These are phyloP conservation scores for Oreohelix idahoensis DNA, from an alignment of 1,140 invertebrate species.

Conservation along the genomic window DNA sequence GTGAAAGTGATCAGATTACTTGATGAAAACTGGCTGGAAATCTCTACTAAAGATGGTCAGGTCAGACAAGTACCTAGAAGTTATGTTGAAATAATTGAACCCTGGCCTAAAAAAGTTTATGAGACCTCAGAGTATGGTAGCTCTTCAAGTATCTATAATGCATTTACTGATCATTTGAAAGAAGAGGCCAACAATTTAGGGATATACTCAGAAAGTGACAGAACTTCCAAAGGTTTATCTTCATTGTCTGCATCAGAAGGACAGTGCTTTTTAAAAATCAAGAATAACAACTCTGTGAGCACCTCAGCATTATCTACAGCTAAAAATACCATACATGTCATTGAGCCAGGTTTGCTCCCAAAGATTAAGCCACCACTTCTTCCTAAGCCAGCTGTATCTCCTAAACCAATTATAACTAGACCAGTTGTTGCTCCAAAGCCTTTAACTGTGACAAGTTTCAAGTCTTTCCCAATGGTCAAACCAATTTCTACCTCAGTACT, in stretches of 20 bases:
- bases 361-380: not conserved
- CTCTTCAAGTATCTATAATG: not conserved
- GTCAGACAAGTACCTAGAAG: slow-evolving; percentile 78
- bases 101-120: slow-evolving; percentile 37
- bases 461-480: not conserved
- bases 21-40: slow-evolving; percentile 79
- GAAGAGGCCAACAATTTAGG: not conserved
- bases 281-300: not conserved
- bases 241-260: not conserved
- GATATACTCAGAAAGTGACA: not conserved
- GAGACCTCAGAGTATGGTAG: not conserved
- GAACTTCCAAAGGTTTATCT: not conserved
- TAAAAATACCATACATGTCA: not conserved
- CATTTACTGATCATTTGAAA: not conserved
- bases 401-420: no score
- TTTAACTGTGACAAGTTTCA: not conserved
- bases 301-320: not conserved
- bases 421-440: not conserved
- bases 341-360: not conserved
- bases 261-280: not conserved
- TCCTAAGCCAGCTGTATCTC: not conserved
- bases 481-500: no score
- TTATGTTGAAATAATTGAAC: slow-evolving; percentile 78
- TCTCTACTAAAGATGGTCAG: slow-evolving; percentile 73
- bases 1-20: slow-evolving; percentile 76